phyloP scores from a whole-genome alignment of 2,797 vertebrate species.

The Picus viridis region DNA sequence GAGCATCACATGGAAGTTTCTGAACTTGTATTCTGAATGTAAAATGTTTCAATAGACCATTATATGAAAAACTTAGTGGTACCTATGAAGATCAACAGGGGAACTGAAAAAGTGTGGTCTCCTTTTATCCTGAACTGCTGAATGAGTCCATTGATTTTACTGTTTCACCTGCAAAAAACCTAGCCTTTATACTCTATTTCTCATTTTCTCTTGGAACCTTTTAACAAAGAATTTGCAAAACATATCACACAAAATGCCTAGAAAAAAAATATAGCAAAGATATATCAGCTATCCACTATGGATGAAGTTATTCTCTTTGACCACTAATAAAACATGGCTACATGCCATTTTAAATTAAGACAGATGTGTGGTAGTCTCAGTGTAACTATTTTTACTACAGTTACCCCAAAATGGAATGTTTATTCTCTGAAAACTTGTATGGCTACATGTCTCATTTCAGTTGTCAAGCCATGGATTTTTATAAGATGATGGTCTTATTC shows the following conservation, averaged over 20 bases:
- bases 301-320: neutral
- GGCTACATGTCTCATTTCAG: neutral
- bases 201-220: neutral
- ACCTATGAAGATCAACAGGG: neutral
- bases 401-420: neutral
- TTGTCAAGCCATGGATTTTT: neutral
- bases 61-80: neutral
- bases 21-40: neutral
- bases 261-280: conserved; percentile 4
- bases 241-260: neutral
- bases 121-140: neutral
- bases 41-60: neutral
- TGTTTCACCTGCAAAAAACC: neutral
- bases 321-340: neutral
- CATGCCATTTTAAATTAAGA: neutral
- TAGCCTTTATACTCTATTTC: neutral
- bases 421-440: conserved; percentile 5
- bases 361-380: neutral
- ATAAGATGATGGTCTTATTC: conserved; percentile 38
- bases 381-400: neutral
- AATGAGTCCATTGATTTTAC: conserved; percentile 20
- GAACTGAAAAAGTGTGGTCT: neutral
- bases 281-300: neutral
- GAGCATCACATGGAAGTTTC: neutral
- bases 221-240: neutral